A percentile compares a stretch with the other conserved stretches of the same genome.
Conservation (phyloP, 1,140 invertebrate genomes). For the Trachelipus rathkii region DNA sequence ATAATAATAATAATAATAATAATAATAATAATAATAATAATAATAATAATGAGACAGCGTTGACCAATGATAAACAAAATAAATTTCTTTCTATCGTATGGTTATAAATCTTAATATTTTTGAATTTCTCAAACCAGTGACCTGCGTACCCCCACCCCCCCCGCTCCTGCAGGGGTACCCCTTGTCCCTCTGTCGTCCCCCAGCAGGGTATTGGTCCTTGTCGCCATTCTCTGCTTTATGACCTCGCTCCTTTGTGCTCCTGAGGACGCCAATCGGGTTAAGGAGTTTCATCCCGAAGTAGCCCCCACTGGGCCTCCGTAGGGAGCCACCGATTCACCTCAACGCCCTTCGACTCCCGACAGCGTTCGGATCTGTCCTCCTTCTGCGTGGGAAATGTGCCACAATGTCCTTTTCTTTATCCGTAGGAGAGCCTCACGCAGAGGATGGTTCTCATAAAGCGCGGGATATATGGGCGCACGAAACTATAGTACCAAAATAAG, state of each 20-base stretch:
- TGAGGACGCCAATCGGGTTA: neutral
- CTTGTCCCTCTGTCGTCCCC: neutral
- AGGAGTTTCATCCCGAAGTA: neutral
- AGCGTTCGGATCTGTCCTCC: neutral
- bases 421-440: neutral
- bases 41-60: too few species aligned
- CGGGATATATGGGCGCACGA: neutral
- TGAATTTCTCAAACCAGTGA: too few species aligned
- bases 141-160: too few species aligned
- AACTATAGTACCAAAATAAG: too few species aligned
- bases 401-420: neutral
- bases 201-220: neutral
- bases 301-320: neutral
- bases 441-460: neutral
- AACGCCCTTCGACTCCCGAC: neutral
- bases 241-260: neutral
- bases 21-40: too few species aligned
- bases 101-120: too few species aligned
- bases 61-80: too few species aligned
- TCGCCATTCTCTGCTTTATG: neutral
- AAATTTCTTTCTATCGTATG: too few species aligned
- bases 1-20: too few species aligned
- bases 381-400: neutral
- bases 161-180: too few species aligned
- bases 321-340: neutral